Conservation (phyloP, 2,888 invertebrate genomes). For the Keiferia lycopersicella region DNA sequence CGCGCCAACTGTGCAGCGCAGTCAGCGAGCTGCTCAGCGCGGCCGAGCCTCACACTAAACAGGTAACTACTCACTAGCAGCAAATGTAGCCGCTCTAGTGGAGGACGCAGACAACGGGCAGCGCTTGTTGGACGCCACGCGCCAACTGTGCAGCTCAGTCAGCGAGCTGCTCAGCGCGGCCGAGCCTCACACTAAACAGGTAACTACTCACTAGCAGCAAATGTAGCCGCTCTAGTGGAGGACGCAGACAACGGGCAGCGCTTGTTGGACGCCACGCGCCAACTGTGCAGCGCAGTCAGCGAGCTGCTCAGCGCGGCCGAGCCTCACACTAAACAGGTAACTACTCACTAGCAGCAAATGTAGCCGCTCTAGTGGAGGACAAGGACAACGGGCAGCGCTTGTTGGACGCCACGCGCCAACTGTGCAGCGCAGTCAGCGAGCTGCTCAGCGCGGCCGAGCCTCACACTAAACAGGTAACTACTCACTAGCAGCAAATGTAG, state of each 20-base stretch:
- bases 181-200: slow-evolving; percentile 97
- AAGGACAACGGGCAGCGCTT: slow-evolving; percentile 90
- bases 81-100: slow-evolving; percentile 97
- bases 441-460: slow-evolving; percentile 97
- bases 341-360: too few relatives aligned
- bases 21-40: slow-evolving; percentile 97
- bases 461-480: too few relatives aligned
- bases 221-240: slow-evolving; percentile 97
- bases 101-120: slow-evolving; percentile 92
- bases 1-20: slow-evolving; percentile 94
- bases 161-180: slow-evolving; percentile 97
- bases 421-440: slow-evolving; percentile 97
- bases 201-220: too few relatives aligned
- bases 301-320: slow-evolving; percentile 97
- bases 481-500: too few relatives aligned
- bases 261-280: slow-evolving; percentile 94
- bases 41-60: slow-evolving; percentile 97
- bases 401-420: slow-evolving; percentile 93
- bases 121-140: slow-evolving; percentile 93
- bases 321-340: too few relatives aligned
- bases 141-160: slow-evolving; percentile 95
- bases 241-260: slow-evolving; percentile 91
- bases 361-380: slow-evolving; percentile 97
- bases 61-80: too few relatives aligned
- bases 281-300: slow-evolving; percentile 95